phyloP scores from a whole-genome alignment of 2,888 invertebrate genomes.

The Helobdella robusta region DNA sequence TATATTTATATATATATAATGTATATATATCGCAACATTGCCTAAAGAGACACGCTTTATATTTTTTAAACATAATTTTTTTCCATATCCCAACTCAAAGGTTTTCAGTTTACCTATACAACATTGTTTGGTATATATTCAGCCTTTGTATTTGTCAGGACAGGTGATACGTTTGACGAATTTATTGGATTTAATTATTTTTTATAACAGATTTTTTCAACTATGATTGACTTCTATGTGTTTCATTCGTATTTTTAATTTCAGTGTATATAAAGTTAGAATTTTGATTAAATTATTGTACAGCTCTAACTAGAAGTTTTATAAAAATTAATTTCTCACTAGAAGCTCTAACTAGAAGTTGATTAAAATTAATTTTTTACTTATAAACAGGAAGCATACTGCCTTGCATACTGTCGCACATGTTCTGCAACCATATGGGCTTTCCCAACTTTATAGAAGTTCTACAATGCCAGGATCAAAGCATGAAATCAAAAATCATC shows the following conservation, averaged over 20 bases:
- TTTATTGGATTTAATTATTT: too few relatives aligned
- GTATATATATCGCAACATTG: not conserved
- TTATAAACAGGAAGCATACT: constrained; percentile 60
- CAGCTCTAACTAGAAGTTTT: too few relatives aligned
- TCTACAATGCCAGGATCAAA: constrained; percentile 37
- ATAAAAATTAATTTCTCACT: too few relatives aligned
- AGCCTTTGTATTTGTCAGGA: constrained; percentile 77
- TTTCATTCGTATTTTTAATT: too few relatives aligned
- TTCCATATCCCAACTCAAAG: constrained; percentile 37
- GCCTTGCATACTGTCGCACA: constrained; percentile 77
- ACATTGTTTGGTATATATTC: constrained; percentile 88
- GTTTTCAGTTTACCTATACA: constrained; percentile 79
- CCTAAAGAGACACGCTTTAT: not conserved
- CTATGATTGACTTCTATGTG: too few relatives aligned
- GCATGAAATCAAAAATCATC: constrained; percentile 42
- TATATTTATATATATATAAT: too few relatives aligned
- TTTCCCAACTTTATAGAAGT: constrained; percentile 76
- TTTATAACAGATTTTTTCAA: too few relatives aligned
- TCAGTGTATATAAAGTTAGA: too few relatives aligned
- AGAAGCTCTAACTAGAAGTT: too few relatives aligned
- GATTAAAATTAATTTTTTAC: constrained; percentile 4
- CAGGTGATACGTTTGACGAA: constrained; percentile 54
- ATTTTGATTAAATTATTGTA: too few relatives aligned
- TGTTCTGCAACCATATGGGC: constrained; percentile 94
- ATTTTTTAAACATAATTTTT: constrained; percentile 22